These are phyloP conservation scores for Saturnia pavonia DNA, from an alignment of 2,888 invertebrate species.

Conservation along the genomic window DNA sequence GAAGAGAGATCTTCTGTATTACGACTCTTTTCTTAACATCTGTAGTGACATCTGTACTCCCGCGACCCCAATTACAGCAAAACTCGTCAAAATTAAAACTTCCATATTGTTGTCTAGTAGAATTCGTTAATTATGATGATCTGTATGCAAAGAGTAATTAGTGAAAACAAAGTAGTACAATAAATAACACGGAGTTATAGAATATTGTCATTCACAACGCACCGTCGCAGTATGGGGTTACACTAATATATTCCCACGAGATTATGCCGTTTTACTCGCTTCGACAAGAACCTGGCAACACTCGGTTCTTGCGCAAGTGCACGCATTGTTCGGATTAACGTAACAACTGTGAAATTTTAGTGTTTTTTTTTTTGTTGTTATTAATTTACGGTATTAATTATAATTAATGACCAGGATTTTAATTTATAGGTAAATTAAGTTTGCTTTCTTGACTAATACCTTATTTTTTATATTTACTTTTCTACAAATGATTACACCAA, in stretches of 20 bases:
- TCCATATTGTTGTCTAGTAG: no score
- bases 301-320: slow-evolving; percentile 31
- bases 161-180: background rate
- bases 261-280: background rate
- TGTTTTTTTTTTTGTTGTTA: background rate
- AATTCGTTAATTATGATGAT: no score
- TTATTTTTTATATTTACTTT: no score
- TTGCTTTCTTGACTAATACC: background rate
- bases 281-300: slow-evolving; percentile 13
- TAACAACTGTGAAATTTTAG: slow-evolving; percentile 17
- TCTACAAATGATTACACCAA: no score
- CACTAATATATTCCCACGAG: slow-evolving; percentile 13
- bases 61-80: no score
- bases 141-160: background rate
- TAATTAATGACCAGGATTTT: background rate
- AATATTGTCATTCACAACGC: slow-evolving; percentile 2
- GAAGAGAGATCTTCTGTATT: no score
- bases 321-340: slow-evolving; percentile 39
- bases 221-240: background rate
- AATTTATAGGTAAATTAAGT: background rate
- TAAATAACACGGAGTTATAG: background rate
- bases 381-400: background rate
- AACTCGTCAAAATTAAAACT: no score
- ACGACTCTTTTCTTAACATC: no score
- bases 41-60: no score